A percentile compares a stretch with the other conserved stretches of the same genome.
phyloP scores from a whole-genome alignment of 2,113 vertebrate species.

The Trogon surrucura region DNA sequence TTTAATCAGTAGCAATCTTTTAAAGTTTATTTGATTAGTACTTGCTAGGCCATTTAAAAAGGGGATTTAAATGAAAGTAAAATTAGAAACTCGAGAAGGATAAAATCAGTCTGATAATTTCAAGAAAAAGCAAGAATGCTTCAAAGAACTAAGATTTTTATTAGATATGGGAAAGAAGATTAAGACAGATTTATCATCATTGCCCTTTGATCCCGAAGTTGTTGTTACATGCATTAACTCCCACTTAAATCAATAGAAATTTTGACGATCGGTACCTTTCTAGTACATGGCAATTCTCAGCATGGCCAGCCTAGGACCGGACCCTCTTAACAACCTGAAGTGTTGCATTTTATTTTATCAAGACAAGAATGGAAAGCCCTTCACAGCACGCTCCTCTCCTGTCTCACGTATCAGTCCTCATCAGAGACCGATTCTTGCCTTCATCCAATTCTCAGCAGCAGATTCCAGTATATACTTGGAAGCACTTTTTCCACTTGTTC shows the following conservation, averaged over 20 bases:
- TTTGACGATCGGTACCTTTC: background rate
- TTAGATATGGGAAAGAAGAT: conserved; percentile 14
- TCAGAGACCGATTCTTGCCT: background rate
- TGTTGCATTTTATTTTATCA: no score
- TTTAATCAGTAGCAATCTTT: conserved; percentile 75
- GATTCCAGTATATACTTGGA: background rate
- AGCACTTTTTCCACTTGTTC: background rate
- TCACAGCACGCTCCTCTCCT: background rate
- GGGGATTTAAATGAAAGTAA: conserved; percentile 37
- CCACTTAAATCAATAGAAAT: background rate
- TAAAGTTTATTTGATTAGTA: conserved; percentile 69
- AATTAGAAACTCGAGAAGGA: conserved; percentile 22
- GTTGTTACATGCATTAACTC: conserved; percentile 16
- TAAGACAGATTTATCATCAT: background rate
- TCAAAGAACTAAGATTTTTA: background rate
- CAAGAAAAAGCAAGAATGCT: background rate
- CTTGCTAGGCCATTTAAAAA: conserved; percentile 33
- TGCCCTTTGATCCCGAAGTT: conserved; percentile 1
- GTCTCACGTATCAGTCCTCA: rapidly evolving
- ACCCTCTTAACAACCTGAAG: background rate
- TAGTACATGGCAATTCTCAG: background rate
- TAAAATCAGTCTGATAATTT: conserved; percentile 14
- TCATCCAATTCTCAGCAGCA: rapidly evolving
- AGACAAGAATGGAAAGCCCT: background rate
- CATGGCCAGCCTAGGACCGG: background rate